Evolutionary conservation across 1,140 invertebrate species (phyloP).

Genomic region (Conus ventricosus): DNA sequence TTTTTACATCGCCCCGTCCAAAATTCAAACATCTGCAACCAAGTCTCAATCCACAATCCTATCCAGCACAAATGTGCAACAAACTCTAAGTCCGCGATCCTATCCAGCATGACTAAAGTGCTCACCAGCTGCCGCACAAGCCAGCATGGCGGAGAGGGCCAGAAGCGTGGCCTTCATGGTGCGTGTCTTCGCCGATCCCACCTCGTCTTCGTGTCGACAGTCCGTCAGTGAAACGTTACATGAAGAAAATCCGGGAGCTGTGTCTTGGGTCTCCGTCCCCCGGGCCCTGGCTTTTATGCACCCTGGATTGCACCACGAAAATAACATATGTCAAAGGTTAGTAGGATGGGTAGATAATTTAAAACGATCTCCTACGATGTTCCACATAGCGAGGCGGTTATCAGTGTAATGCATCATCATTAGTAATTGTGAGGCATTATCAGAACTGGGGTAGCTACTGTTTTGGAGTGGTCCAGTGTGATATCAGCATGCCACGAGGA

Average conservation of each 20-base stretch:
- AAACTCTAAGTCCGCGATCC: no score
- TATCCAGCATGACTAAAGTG: no score
- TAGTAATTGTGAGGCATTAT: background rate
- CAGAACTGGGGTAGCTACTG: background rate
- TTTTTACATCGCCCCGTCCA: no score
- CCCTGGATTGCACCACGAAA: background rate
- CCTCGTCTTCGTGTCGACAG: background rate
- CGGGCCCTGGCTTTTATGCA: background rate
- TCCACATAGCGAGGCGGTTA: background rate
- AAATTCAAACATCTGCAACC: no score
- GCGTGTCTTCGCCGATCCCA: constrained; percentile 14
- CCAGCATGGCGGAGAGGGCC: constrained; percentile 24
- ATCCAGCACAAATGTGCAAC: no score
- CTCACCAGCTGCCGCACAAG: constrained; percentile 4
- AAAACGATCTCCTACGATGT: background rate
- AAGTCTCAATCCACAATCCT: no score
- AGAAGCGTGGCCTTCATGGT: constrained; percentile 24
- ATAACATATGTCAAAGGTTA: background rate
- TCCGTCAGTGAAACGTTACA: background rate
- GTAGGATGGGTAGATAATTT: background rate
- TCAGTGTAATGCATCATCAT: background rate
- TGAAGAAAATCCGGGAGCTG: background rate
- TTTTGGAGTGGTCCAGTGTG: background rate
- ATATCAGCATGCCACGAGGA: background rate
- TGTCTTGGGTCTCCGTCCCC: background rate